Conservation (phyloP, 2,888 invertebrate species). For the Diaphora mendica region DNA sequence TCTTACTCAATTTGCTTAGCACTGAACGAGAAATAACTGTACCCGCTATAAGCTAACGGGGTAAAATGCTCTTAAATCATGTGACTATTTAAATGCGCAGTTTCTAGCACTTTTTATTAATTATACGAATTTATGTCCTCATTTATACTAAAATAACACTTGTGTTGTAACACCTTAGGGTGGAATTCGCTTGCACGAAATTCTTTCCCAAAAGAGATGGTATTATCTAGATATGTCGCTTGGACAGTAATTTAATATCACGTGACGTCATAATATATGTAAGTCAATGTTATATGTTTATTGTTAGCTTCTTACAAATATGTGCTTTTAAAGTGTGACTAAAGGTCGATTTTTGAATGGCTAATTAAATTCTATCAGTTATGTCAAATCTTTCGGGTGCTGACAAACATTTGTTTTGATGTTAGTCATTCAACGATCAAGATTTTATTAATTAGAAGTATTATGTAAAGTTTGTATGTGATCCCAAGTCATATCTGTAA, state of each 20-base stretch:
- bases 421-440: conserved; percentile 32
- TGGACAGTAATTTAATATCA: conserved; percentile 10
- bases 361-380: neutral
- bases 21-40: neutral
- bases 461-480: conserved; percentile 50
- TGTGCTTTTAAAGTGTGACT: conserved; percentile 36
- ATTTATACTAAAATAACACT: neutral
- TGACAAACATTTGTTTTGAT: neutral
- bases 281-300: conserved; percentile 31
- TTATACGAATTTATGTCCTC: neutral
- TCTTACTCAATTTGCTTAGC: neutral
- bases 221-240: neutral
- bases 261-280: conserved; percentile 44
- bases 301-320: conserved; percentile 27
- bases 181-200: neutral
- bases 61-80: neutral
- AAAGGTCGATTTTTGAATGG: conserved; percentile 32
- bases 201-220: neutral
- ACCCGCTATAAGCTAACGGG: neutral
- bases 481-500: conserved; percentile 64
- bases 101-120: neutral
- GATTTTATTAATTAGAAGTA: conserved; percentile 29
- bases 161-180: neutral
- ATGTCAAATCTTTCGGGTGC: neutral
- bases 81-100: neutral